Base-by-base conservation (phyloP, 2,888 invertebrate species). In the Miltochrista miniata region DNA sequence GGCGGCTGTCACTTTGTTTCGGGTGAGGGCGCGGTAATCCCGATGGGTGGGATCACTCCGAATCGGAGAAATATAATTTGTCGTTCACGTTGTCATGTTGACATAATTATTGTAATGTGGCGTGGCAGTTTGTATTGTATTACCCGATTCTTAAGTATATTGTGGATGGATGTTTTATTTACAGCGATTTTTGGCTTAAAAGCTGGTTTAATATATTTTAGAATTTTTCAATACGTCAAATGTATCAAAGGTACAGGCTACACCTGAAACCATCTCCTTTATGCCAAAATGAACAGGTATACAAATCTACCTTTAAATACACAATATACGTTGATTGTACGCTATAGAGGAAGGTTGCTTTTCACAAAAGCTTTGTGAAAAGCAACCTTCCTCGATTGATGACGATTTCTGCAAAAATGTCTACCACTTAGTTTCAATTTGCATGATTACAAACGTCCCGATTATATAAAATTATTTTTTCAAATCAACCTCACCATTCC, bases 61-160 rank as follows among this genome's bases (percentile, higher is more conserved):
- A 42, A 53, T 63, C 48, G 51, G 50, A 67, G 60, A 71, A 70
- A 80, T 76, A 78, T 76, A 73, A 80, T 79, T 80, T 80, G 79
- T 74, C 72, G 70, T 73, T 64, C 67, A 69, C 72, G 70, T 71
- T 76, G 70, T 69, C 65, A 63, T 59, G 63, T 65, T 48, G 55
- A 64, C 68, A 68, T 79, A 69, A 76, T n/a, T n/a, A n/a, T 73
- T 71, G 71, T 70, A 69, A 72, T 61, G 49, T 56, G 53, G 65
- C 51, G 54, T 53, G 57, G 36, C 38, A 42, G 38, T 9, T 39
- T 12, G 18, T 15, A 33, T 41, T 51, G 33, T 46, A 44, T 43
- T 9, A n/a, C 15, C 38, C 11, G 13, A 13, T 33, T 31, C n/a
- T 29, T 38, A 43, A 43, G 18, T 24, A 24, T 5, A 24, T 34